Evolutionary conservation across 2,888 invertebrate species (phyloP).

Genomic region (Sipha maydis): DNA sequence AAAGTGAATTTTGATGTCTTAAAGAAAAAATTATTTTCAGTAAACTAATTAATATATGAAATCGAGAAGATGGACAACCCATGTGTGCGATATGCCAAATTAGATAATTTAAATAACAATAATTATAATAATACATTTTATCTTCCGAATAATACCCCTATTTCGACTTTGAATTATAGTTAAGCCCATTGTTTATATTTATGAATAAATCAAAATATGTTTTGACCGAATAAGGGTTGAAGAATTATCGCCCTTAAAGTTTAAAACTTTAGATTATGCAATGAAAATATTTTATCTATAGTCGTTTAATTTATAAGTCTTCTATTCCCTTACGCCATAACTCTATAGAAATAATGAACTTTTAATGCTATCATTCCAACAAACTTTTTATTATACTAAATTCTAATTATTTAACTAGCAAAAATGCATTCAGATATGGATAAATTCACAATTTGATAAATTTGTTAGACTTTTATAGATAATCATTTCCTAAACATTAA

Average conservation of each 20-base stretch:
- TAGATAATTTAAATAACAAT: neutral
- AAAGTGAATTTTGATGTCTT: too few relatives aligned
- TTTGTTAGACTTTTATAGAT: too few relatives aligned
- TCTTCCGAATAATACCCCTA: neutral
- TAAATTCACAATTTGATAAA: too few relatives aligned
- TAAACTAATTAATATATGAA: neutral
- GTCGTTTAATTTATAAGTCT: slow-evolving; percentile 1
- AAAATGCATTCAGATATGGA: too few relatives aligned
- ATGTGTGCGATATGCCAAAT: neutral
- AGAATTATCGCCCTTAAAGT: neutral
- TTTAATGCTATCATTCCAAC: neutral
- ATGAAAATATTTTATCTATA: slow-evolving; percentile 24
- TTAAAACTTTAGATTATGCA: neutral
- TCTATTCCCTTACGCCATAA: neutral
- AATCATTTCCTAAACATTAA: too few relatives aligned
- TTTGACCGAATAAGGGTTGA: neutral
- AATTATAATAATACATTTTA: neutral
- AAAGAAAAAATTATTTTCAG: neutral
- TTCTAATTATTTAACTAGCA: too few relatives aligned
- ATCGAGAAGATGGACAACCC: neutral
- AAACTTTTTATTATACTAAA: neutral
- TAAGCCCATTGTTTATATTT: slow-evolving; percentile 12
- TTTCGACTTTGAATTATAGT: neutral
- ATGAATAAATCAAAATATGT: neutral
- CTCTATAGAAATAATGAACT: neutral